A percentile compares a stretch with the other conserved stretches of the same genome.
These are phyloP conservation scores for Trialeurodes vaporariorum DNA, from an alignment of 1,140 invertebrate species.

Conservation along the genomic window DNA sequence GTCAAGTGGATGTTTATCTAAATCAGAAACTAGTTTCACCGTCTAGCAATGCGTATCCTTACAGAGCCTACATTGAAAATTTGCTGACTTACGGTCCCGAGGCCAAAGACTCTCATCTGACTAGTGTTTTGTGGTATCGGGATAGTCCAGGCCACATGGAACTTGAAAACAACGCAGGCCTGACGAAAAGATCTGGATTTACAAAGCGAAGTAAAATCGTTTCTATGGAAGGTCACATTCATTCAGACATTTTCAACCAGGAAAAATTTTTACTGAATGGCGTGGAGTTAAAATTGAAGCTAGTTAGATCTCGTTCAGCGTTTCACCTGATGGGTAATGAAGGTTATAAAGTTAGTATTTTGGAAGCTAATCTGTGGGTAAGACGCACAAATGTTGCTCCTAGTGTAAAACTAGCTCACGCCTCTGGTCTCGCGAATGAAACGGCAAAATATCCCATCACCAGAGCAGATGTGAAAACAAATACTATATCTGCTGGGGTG, in stretches of 20 bases:
- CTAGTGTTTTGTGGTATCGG: slow-evolving; percentile 25
- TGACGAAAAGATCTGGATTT: too few relatives aligned
- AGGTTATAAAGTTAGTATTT: slow-evolving; percentile 20
- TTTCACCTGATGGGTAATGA: too few relatives aligned
- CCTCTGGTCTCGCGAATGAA: slow-evolving; percentile 28
- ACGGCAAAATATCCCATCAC: slow-evolving; percentile 34
- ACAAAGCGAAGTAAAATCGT: too few relatives aligned
- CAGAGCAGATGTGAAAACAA: slow-evolving; percentile 31
- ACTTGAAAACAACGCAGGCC: too few relatives aligned
- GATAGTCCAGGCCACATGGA: too few relatives aligned
- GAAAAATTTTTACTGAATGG: too few relatives aligned
- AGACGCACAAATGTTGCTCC: slow-evolving; percentile 30
- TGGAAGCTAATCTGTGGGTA: slow-evolving; percentile 29
- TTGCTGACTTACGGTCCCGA: slow-evolving; percentile 18
- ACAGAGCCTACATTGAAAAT: slow-evolving; percentile 36
- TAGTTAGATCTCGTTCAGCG: too few relatives aligned
- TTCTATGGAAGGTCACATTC: too few relatives aligned
- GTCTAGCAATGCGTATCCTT: slow-evolving; percentile 35
- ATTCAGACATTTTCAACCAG: too few relatives aligned
- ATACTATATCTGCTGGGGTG: slow-evolving; percentile 29
- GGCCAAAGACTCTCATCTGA: slow-evolving; percentile 33
- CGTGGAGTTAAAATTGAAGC: too few relatives aligned
- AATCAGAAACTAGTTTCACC: slow-evolving; percentile 36
- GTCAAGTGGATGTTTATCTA: slow-evolving; percentile 33
- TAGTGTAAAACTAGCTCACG: slow-evolving; percentile 29